Percentiles rank a stretch among this genome's conserved stretches.
These are phyloP conservation scores for Chloroceryle aenea DNA, from an alignment of 2,113 vertebrate species.

Conservation along the genomic window DNA sequence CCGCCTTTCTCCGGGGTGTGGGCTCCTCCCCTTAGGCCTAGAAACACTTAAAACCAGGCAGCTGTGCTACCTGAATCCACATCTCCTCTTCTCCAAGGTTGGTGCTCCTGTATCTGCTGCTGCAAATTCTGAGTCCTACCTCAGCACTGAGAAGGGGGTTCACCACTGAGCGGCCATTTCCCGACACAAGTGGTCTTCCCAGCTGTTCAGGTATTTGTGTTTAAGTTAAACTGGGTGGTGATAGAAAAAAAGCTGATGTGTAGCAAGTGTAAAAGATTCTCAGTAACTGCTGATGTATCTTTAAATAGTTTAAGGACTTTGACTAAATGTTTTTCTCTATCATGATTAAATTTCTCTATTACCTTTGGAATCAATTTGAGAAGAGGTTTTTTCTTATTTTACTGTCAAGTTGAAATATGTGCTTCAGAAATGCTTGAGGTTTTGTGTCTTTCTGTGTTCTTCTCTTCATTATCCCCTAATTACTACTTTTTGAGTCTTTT, in stretches of 20 bases:
- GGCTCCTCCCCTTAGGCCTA: not conserved
- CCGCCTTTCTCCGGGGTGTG: not conserved
- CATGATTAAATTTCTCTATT: not conserved
- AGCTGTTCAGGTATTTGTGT: not conserved
- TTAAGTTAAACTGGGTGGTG: not conserved
- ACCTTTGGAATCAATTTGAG: not conserved
- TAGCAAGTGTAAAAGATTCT: not conserved
- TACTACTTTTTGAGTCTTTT: not conserved
- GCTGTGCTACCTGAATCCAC: not conserved
- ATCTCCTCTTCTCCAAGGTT: not conserved
- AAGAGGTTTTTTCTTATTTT: not conserved
- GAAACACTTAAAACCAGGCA: not conserved
- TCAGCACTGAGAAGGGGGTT: not conserved
- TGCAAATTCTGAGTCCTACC: not conserved
- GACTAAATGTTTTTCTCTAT: not conserved
- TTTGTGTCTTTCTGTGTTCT: not conserved
- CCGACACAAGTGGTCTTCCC: not conserved
- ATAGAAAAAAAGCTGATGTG: not conserved
- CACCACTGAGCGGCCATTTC: rapidly evolving
- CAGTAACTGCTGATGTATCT: not conserved
- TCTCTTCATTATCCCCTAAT: not conserved
- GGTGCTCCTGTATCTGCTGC: not conserved
- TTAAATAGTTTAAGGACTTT: not conserved
- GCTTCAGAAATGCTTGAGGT: not conserved
- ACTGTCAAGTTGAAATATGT: not conserved